These are phyloP conservation scores for Sminthurides aquaticus DNA, from an alignment of 2,888 invertebrate species.

Conservation along the genomic window DNA sequence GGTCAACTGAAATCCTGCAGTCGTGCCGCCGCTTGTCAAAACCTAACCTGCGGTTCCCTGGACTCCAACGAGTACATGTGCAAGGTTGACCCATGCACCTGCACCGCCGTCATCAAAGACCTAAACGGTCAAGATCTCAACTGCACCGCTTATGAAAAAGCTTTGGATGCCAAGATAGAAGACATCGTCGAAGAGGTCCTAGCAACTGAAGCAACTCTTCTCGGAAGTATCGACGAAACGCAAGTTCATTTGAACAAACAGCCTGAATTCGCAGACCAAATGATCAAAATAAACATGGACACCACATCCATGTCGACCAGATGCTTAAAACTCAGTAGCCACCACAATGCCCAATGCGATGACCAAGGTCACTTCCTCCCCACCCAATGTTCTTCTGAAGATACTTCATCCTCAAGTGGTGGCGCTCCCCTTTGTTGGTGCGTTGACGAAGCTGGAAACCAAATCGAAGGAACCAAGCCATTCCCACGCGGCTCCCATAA, in stretches of 20 bases:
- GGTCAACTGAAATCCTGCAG: slow-evolving; percentile 44
- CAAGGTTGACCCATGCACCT: slow-evolving; percentile 46
- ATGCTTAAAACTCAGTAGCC: slow-evolving; percentile 5
- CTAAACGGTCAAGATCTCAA: slow-evolving; percentile 26
- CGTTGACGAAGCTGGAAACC: slow-evolving; percentile 74
- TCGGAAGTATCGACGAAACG: not conserved
- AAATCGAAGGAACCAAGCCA: slow-evolving; percentile 48
- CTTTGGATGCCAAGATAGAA: slow-evolving; percentile 13
- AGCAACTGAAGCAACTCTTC: not conserved
- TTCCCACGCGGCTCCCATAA: slow-evolving; percentile 55
- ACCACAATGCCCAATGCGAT: slow-evolving; percentile 23
- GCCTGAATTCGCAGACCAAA: slow-evolving; percentile 17
- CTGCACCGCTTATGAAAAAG: slow-evolving; percentile 12
- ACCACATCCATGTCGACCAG: slow-evolving; percentile 11
- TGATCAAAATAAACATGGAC: slow-evolving; percentile 17
- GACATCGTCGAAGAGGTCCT: not conserved
- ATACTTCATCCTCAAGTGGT: slow-evolving; percentile 8
- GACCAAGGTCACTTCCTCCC: slow-evolving; percentile 54
- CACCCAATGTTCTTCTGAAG: slow-evolving; percentile 55
- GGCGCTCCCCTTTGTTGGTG: slow-evolving; percentile 64
- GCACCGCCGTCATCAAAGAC: slow-evolving; percentile 33
- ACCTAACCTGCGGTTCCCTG: slow-evolving; percentile 39
- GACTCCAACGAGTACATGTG: slow-evolving; percentile 44
- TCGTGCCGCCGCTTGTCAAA: slow-evolving; percentile 44
- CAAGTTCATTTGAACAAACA: slow-evolving; percentile 15